These are phyloP conservation scores for Nylanderia fulva DNA, from an alignment of 1,140 invertebrate species.

Conservation along the genomic window DNA sequence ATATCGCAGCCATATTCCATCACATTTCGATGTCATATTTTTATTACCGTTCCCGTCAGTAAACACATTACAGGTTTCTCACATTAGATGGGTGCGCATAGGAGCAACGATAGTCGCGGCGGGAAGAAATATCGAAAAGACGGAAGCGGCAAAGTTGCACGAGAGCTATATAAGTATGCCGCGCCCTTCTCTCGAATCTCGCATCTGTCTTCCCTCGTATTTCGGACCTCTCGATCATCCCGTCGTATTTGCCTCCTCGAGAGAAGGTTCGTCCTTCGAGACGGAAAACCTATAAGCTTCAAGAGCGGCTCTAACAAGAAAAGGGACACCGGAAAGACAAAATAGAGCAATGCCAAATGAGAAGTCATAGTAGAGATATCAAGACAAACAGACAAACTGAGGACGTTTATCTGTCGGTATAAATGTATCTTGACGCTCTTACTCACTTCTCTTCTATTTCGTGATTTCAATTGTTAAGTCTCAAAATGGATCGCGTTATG, in stretches of 20 bases:
- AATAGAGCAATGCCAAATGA: neutral
- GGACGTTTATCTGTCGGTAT: neutral
- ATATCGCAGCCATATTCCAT: slow-evolving; percentile 66
- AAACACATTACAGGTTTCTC: slow-evolving; percentile 76
- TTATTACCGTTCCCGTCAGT: slow-evolving; percentile 66
- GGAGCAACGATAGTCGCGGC: neutral
- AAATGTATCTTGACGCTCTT: neutral
- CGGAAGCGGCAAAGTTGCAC: slow-evolving; percentile 58
- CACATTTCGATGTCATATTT: slow-evolving; percentile 68
- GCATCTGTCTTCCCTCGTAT: slow-evolving; percentile 65
- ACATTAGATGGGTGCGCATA: slow-evolving; percentile 61
- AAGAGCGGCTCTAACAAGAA: slow-evolving; percentile 48
- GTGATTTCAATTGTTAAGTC: neutral
- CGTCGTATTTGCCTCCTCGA: slow-evolving; percentile 55
- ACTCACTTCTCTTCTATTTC: neutral
- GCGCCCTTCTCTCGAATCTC: slow-evolving; percentile 28
- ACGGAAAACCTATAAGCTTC: slow-evolving; percentile 55
- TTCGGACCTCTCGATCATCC: slow-evolving; percentile 64
- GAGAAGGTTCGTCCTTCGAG: slow-evolving; percentile 28
- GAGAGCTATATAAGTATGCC: slow-evolving; percentile 18
- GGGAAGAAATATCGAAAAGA: slow-evolving; percentile 27
- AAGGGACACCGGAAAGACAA: slow-evolving; percentile 38
- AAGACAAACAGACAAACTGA: slow-evolving; percentile 33
- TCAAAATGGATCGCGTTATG: neutral
- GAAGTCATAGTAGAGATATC: slow-evolving; percentile 34